Evolutionary conservation across 2,113 vertebrate genomes (phyloP).

Genomic region (Colossoma macropomum): DNA sequence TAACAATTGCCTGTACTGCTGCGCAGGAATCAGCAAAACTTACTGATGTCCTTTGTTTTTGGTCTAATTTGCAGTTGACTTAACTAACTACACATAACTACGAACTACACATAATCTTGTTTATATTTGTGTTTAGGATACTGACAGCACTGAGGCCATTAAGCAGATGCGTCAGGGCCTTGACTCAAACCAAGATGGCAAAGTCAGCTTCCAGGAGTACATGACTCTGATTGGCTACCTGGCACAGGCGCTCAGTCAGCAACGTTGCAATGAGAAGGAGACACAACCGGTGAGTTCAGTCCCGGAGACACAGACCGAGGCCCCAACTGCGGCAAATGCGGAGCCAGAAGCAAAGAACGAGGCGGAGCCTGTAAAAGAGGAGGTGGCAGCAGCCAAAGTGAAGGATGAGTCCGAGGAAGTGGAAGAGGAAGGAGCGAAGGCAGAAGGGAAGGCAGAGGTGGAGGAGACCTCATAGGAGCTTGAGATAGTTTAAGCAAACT

Average conservation of each 20-base stretch:
- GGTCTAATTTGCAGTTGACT: no score
- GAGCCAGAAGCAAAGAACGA: conserved; percentile 34
- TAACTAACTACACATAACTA: background rate
- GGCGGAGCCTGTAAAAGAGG: conserved; percentile 13
- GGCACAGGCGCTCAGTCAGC: conserved; percentile 68
- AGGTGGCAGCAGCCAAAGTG: background rate
- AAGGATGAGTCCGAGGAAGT: conserved; percentile 29
- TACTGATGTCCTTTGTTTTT: no score
- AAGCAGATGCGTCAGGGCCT: conserved; percentile 71
- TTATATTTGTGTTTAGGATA: conserved; percentile 59
- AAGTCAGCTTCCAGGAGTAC: conserved; percentile 78
- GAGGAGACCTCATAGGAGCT: conserved; percentile 71
- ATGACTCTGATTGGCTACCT: conserved; percentile 78
- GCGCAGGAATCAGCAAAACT: no score
- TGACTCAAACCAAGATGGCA: conserved; percentile 75
- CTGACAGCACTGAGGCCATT: conserved; percentile 73
- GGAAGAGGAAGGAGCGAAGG: conserved; percentile 48
- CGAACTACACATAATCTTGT: background rate
- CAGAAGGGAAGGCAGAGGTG: conserved; percentile 45
- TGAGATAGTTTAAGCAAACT: conserved; percentile 9
- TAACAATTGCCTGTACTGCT: no score
- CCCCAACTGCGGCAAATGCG: background rate
- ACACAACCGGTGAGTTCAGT: conserved; percentile 51
- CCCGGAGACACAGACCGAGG: conserved; percentile 35
- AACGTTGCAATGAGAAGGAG: conserved; percentile 51